Percentiles rank a stretch among this genome's conserved stretches.
Evolutionary conservation across 2,113 vertebrate species (phyloP).

Genomic region (Myiagra hebetior): DNA sequence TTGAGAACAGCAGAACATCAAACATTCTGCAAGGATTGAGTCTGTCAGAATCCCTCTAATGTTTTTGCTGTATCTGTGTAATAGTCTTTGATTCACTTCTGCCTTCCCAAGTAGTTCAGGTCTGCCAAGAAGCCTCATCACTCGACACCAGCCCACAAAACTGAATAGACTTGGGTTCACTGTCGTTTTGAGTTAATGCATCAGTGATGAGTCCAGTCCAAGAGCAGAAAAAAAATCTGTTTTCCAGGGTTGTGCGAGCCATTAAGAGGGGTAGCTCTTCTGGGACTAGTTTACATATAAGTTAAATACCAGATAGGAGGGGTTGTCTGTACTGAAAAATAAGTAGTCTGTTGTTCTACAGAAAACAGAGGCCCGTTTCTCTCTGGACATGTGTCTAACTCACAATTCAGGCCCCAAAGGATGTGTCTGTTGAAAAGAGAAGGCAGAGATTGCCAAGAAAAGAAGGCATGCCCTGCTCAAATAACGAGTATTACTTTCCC

Average conservation of each 20-base stretch:
- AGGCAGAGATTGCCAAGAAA: slow-evolving; percentile 68
- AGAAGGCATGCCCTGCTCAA: slow-evolving; percentile 60
- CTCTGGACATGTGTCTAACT: slow-evolving; percentile 51
- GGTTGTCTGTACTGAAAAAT: slow-evolving; percentile 61
- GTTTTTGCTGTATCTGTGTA: slow-evolving; percentile 8
- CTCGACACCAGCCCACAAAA: slow-evolving; percentile 19
- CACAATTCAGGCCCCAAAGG: slow-evolving; percentile 46
- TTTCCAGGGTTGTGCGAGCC: slow-evolving; percentile 57
- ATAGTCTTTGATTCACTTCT: slow-evolving; percentile 36
- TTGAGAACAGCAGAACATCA: slow-evolving; percentile 25
- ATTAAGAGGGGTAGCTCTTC: slow-evolving; percentile 58
- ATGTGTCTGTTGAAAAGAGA: slow-evolving; percentile 61
- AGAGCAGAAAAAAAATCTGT: background rate
- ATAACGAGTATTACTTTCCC: slow-evolving; percentile 32
- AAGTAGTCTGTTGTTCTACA: slow-evolving; percentile 60
- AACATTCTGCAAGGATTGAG: background rate
- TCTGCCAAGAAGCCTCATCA: slow-evolving; percentile 55
- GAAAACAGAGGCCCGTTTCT: slow-evolving; percentile 72
- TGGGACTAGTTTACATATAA: slow-evolving; percentile 58
- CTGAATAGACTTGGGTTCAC: background rate
- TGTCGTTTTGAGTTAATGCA: slow-evolving; percentile 53
- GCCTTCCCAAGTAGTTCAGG: slow-evolving; percentile 47
- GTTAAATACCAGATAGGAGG: slow-evolving; percentile 64
- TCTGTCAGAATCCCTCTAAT: slow-evolving; percentile 2
- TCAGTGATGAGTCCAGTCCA: slow-evolving; percentile 33